Conservation (phyloP, 2,888 invertebrate genomes). For the Xestia ashworthii region DNA sequence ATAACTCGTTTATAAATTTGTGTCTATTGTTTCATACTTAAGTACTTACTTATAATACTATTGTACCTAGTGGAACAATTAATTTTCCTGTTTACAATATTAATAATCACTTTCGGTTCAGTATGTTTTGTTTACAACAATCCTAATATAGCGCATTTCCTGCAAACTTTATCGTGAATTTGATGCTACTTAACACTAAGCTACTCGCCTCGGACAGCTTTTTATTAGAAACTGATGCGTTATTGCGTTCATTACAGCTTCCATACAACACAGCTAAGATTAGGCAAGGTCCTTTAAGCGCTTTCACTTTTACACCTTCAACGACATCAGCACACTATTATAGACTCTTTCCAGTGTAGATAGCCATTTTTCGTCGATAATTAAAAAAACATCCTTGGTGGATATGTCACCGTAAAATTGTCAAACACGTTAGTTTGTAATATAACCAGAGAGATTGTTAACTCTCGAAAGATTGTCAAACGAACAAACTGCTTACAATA, state of each 20-base stretch:
- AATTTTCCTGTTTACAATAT: neutral
- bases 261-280: neutral
- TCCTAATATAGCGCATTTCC: neutral
- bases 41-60: neutral
- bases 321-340: neutral
- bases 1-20: neutral
- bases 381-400: neutral
- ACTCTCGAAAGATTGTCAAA: too few relatives aligned
- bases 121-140: neutral
- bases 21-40: neutral
- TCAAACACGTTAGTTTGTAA: too few relatives aligned
- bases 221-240: conserved; percentile 1
- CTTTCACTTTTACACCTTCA: neutral
- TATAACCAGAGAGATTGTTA: too few relatives aligned
- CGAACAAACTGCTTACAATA: too few relatives aligned
- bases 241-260: neutral
- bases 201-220: neutral
- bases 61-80: neutral
- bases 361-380: neutral
- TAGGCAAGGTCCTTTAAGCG: neutral
- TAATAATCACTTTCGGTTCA: neutral
- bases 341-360: neutral
- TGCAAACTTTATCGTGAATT: neutral
- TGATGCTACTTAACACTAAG: neutral
- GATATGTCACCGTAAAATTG: too few relatives aligned